Conservation (phyloP, 2,888 invertebrate species). For the Spilosoma lubricipeda region DNA sequence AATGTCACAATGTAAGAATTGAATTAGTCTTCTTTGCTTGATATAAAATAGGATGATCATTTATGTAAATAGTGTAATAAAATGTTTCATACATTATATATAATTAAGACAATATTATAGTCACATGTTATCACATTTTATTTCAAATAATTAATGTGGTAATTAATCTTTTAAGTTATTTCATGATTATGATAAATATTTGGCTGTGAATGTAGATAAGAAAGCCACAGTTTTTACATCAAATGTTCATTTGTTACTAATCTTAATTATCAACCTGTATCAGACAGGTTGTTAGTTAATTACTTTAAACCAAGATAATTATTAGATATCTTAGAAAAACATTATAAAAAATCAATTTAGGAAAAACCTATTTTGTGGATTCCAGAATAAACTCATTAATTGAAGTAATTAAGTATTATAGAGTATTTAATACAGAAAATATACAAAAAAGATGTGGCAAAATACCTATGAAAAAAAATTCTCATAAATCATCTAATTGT, state of each 20-base stretch:
- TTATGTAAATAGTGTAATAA: not conserved
- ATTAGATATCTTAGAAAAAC: not conserved
- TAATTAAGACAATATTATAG: constrained; percentile 2
- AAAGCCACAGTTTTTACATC: constrained; percentile 8
- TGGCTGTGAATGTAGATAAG: not conserved
- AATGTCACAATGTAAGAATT: not conserved
- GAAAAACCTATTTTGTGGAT: not conserved
- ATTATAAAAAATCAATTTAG: not conserved
- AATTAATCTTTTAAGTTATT: constrained; percentile 1
- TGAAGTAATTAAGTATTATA: not conserved
- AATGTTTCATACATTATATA: constrained; percentile 1
- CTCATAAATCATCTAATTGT: constrained; percentile 25
- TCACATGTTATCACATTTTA: not conserved
- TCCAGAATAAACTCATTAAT: not conserved
- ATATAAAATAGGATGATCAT: not conserved
- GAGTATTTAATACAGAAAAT: not conserved
- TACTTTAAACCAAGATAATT: not conserved
- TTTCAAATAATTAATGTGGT: not conserved
- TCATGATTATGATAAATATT: constrained; percentile 4
- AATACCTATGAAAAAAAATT: not conserved
- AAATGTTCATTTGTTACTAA: constrained; percentile 9
- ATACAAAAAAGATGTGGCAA: constrained; percentile 1
- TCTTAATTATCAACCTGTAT: not conserved
- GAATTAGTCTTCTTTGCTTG: not conserved
- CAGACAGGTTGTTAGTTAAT: not conserved